Percentiles rank a stretch among this genome's conserved stretches.
phyloP scores from a whole-genome alignment of 2,113 vertebrate species.

The Megalops atlanticus region DNA sequence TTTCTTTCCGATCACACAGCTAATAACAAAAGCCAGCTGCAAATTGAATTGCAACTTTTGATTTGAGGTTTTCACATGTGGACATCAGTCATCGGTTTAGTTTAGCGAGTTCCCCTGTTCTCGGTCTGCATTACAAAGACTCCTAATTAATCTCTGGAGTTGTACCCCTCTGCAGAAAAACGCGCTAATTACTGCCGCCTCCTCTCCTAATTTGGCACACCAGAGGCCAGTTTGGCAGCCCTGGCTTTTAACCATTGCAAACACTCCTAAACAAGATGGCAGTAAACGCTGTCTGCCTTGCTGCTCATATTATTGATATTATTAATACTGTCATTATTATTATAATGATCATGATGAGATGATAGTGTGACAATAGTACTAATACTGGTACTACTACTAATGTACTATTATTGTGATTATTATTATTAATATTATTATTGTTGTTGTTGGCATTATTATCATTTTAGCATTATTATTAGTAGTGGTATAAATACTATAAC shows the following conservation, averaged over 20 bases:
- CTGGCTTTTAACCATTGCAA: constrained; percentile 43
- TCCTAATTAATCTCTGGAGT: constrained; percentile 84
- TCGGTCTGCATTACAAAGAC: constrained; percentile 75
- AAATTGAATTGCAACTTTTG: constrained; percentile 53
- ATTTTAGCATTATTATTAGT: too few relatives aligned
- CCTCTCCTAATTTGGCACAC: constrained; percentile 59
- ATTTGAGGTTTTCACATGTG: constrained; percentile 54
- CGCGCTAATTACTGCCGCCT: constrained; percentile 74
- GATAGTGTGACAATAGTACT: too few relatives aligned
- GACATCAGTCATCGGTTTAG: constrained; percentile 65
- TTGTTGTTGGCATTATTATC: too few relatives aligned
- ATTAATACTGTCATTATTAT: too few relatives aligned
- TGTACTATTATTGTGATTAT: too few relatives aligned
- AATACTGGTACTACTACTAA: too few relatives aligned
- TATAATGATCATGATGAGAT: too few relatives aligned
- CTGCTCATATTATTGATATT: too few relatives aligned
- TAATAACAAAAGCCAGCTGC: constrained; percentile 36
- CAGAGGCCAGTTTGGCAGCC: constrained; percentile 48
- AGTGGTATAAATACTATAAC: too few relatives aligned
- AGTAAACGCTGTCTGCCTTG: not conserved
- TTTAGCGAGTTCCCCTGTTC: constrained; percentile 75
- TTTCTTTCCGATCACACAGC: not conserved
- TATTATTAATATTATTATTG: too few relatives aligned
- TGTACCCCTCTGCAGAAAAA: constrained; percentile 70
- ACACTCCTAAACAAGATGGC: not conserved